Conservation (phyloP, 92 coral and sea anemone genomes). For the Phenganax marumi region DNA sequence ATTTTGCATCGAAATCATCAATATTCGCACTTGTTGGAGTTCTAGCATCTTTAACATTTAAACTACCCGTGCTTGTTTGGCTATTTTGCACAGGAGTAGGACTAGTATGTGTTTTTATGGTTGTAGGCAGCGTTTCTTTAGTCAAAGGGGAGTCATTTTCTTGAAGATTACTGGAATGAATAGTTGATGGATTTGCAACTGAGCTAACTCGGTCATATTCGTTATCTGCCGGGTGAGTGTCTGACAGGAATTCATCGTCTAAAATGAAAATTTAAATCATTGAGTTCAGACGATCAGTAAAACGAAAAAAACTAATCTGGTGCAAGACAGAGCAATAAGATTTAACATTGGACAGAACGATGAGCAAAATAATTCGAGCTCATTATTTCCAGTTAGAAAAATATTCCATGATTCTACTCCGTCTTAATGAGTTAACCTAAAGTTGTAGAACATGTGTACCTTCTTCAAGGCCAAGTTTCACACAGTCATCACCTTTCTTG, state of each 20-base stretch:
- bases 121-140: background rate
- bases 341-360: too few species aligned
- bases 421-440: background rate
- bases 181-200: background rate
- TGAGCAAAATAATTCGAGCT: background rate
- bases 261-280: background rate
- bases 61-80: background rate
- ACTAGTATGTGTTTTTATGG: background rate
- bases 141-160: background rate
- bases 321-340: too few species aligned
- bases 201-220: background rate
- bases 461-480: constrained; percentile 53
- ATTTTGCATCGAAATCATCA: background rate
- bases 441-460: constrained; percentile 3
- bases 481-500: constrained; percentile 63
- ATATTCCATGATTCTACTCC: too few species aligned
- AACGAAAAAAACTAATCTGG: too few species aligned
- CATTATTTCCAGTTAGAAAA: background rate
- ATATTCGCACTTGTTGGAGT: background rate
- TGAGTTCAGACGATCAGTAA: background rate
- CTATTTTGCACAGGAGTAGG: background rate
- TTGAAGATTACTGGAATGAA: background rate
- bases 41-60: background rate
- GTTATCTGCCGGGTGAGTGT: background rate
- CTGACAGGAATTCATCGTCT: background rate